Conservation (phyloP, 2,888 invertebrate species). For the Proisotoma minuta region DNA sequence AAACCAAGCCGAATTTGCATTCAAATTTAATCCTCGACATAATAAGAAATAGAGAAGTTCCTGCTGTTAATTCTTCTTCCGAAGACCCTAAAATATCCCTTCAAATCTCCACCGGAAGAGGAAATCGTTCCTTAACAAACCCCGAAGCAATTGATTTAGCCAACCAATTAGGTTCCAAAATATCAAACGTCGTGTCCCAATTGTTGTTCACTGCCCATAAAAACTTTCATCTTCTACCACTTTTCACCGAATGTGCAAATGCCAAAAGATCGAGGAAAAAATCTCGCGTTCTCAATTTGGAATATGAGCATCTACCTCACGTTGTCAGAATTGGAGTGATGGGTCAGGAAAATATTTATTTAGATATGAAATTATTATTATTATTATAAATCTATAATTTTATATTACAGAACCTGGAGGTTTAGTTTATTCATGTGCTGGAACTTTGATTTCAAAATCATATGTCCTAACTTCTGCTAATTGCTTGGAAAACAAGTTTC, state of each 20-base stretch:
- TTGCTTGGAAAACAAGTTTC: constrained; percentile 11
- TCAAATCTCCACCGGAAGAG: background rate
- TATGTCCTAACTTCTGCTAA: constrained; percentile 32
- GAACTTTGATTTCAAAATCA: constrained; percentile 27
- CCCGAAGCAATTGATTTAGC: constrained; percentile 14
- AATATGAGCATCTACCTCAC: constrained; percentile 32
- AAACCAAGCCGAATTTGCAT: background rate
- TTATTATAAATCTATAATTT: background rate
- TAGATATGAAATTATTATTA: background rate
- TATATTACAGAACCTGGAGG: constrained; percentile 20
- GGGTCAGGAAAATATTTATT: background rate
- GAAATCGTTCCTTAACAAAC: constrained; percentile 13
- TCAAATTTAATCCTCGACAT: background rate
- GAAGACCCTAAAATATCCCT: background rate
- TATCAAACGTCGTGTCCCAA: constrained; percentile 34
- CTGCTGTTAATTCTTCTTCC: background rate
- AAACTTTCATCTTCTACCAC: constrained; percentile 32
- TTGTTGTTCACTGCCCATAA: constrained; percentile 30
- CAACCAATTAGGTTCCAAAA: constrained; percentile 16
- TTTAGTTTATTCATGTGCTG: constrained; percentile 27
- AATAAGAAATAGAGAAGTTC: background rate
- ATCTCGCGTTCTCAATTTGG: constrained; percentile 28
- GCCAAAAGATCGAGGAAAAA: constrained; percentile 19
- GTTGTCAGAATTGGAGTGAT: constrained; percentile 30
- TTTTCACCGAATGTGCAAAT: constrained; percentile 30